Percentiles rank a stretch among this genome's conserved stretches.
Conservation (phyloP, 2,113 vertebrate genomes). For the Rhinoptilus africanus region DNA sequence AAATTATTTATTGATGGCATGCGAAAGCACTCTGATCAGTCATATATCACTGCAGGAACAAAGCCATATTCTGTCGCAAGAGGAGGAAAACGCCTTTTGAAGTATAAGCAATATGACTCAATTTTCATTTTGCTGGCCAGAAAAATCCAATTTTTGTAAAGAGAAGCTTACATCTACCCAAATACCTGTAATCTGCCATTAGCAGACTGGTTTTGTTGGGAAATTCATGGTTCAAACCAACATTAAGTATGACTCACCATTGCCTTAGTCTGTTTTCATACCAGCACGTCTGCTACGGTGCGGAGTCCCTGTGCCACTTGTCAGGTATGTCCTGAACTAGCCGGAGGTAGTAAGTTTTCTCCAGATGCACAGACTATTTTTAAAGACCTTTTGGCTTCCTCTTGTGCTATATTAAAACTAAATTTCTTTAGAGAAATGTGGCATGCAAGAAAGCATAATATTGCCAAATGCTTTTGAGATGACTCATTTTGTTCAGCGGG, state of each 20-base stretch:
- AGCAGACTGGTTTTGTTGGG: background rate
- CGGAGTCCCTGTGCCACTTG: background rate
- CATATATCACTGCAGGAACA: background rate
- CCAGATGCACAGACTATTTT: background rate
- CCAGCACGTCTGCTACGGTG: background rate
- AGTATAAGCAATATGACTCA: background rate
- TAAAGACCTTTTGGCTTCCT: background rate
- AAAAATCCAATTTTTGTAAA: background rate
- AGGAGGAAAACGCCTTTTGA: background rate
- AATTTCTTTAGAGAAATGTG: background rate
- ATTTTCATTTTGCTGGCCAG: background rate
- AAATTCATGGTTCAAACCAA: background rate
- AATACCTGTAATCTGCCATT: background rate
- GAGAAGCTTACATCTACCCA: background rate
- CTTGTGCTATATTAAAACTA: background rate
- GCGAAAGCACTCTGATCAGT: background rate
- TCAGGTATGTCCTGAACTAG: background rate
- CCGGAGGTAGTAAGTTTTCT: background rate
- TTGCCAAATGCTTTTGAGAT: background rate
- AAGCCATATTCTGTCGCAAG: background rate
- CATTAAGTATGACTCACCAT: background rate
- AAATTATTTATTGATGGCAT: background rate
- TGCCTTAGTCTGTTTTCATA: background rate
- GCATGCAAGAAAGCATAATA: background rate
- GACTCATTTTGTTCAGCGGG: background rate